These are phyloP conservation scores for Corythaeola cristata DNA, from an alignment of 2,113 vertebrate species.

Conservation along the genomic window DNA sequence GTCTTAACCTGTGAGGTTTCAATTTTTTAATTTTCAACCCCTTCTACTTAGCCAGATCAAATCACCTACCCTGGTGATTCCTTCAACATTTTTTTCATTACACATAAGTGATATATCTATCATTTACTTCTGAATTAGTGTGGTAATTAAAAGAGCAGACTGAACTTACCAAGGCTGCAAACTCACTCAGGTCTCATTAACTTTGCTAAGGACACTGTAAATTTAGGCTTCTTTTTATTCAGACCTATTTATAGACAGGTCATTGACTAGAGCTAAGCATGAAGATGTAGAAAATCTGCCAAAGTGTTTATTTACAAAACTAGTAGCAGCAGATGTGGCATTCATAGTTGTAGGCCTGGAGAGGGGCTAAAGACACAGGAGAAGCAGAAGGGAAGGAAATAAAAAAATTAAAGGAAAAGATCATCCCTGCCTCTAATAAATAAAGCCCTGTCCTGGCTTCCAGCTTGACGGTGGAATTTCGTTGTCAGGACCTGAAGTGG, in stretches of 20 bases:
- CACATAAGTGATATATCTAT: neutral
- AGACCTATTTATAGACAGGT: neutral
- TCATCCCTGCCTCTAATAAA: neutral
- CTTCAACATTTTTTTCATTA: neutral
- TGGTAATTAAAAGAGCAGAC: neutral
- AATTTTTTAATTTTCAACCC: neutral
- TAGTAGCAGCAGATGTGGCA: neutral
- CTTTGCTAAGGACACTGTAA: conserved; percentile 15
- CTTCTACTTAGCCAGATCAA: neutral
- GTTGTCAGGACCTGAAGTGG: neutral
- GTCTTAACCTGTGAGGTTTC: neutral
- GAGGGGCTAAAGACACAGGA: neutral
- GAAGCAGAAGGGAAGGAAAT: neutral
- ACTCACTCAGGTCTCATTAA: conserved; percentile 4
- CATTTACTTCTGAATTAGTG: neutral
- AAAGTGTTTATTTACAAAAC: conserved; percentile 13
- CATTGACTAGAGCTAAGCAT: neutral
- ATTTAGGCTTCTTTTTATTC: neutral
- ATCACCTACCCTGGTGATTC: neutral
- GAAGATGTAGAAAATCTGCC: neutral
- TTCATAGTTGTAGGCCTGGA: neutral
- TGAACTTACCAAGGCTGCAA: neutral
- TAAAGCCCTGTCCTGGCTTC: neutral
- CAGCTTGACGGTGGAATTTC: conserved; percentile 8
- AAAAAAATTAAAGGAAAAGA: neutral